Base-by-base conservation (phyloP, 2,797 vertebrate species). In the Eulemur albifrons region DNA sequence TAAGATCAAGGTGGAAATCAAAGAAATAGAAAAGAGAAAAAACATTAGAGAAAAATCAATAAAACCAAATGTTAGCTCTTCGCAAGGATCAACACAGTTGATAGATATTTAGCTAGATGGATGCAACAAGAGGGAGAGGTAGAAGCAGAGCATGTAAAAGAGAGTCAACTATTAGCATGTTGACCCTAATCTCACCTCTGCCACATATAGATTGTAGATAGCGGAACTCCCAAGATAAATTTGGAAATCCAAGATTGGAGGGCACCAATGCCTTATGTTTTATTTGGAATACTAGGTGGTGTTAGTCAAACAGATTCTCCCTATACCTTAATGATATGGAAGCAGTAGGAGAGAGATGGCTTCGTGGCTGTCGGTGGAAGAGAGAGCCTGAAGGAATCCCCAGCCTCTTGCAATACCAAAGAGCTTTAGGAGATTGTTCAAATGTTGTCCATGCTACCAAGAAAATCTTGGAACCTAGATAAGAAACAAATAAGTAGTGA, bases 41-140 rank as follows among this genome's bases (percentile, higher is more conserved):
- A 88, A 25, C 38, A 92, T 92, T 57, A 81, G 52, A 81, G 67
- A 79, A 96, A 96, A 95, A 94, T 94, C 84, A 70, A 93, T 96
- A 43, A 90, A 67, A 82, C 18, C 40, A 69, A 90, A 93, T 38
- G 32, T 81, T 67, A 81, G 20, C 76, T 73, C 52, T 94, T 79
- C 65, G 48, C 69, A 92, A 90, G 50, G 18, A 85, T 30, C 48
- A 82, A 45, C 13, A 50, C 15, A 86, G 30, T 38, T 50, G 72
- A 32, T 72, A 43, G 48, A n/a, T 73, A 91, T 72, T 85, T 88
- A 65, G 23, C 21, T 76, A 77, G 48, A 90, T 45, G 59, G 25
- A 67, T 25, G 61, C 20, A 83, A 82, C 7, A 35, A 77, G 76
- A 32, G 13, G 18, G 2, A 45, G 50, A 72, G 30, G n/a, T 4